Conservation (phyloP, 2,113 vertebrate species). For the Albula goreensis region DNA sequence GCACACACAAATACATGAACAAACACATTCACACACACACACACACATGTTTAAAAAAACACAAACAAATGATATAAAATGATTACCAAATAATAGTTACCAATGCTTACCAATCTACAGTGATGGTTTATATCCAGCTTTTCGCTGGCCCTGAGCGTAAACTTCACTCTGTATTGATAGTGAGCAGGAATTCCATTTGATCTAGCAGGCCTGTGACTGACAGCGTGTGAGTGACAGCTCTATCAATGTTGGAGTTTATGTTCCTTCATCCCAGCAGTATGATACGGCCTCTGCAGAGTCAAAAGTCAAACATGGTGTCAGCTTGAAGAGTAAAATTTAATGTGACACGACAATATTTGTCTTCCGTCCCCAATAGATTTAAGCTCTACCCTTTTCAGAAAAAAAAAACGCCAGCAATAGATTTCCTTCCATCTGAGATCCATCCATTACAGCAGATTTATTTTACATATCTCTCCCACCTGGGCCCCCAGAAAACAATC, state of each 20-base stretch:
- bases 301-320: neutral
- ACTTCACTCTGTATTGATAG: neutral
- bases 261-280: too few species aligned
- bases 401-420: neutral
- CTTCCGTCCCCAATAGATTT: neutral
- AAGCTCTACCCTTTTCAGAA: neutral
- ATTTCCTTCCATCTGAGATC: neutral
- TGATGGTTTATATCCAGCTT: too few species aligned
- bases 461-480: neutral
- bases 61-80: too few species aligned
- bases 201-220: neutral
- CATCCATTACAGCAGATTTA: neutral
- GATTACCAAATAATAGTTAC: too few species aligned
- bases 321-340: neutral
- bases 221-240: neutral
- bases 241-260: neutral
- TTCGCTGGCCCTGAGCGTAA: too few species aligned
- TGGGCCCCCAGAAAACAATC: constrained; percentile 43
- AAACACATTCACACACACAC: too few species aligned
- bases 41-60: too few species aligned
- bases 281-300: neutral
- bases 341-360: neutral
- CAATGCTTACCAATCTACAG: too few species aligned
- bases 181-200: neutral
- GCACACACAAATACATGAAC: too few species aligned